These are phyloP conservation scores for Mormyrops boulengeri DNA, from an alignment of 2,797 vertebrate species.

Conservation along the genomic window DNA sequence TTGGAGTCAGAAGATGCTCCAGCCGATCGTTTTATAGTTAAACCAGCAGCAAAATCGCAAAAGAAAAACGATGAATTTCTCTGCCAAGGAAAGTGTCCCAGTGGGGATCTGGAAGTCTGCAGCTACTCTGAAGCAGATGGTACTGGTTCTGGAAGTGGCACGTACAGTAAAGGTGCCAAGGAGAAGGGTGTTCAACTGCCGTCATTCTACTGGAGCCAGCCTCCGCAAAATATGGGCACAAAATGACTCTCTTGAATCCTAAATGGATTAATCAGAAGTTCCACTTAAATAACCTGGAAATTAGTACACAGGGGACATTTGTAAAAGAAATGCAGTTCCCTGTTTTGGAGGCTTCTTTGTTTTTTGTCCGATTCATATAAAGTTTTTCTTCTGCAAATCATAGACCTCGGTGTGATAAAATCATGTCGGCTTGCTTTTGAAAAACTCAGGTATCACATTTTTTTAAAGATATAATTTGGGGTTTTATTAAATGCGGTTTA, in stretches of 20 bases:
- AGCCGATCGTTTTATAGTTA: not conserved
- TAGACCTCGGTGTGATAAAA: not conserved
- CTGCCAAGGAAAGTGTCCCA: not conserved
- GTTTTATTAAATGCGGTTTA: not conserved
- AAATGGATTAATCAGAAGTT: not conserved
- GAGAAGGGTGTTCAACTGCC: not conserved
- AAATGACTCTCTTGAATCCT: not conserved
- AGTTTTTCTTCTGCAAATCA: not conserved
- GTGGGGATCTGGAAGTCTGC: not conserved
- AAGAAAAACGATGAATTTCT: not conserved
- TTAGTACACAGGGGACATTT: not conserved
- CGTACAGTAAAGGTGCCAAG: not conserved
- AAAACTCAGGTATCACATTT: not conserved
- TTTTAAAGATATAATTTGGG: no score
- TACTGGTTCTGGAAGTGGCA: not conserved
- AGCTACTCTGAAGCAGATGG: constrained; percentile 13
- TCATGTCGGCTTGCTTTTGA: not conserved
- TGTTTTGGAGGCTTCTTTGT: not conserved
- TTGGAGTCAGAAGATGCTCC: not conserved
- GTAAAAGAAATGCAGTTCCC: not conserved
- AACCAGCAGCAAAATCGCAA: not conserved
- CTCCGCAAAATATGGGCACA: constrained; percentile 13
- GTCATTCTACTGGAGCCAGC: not conserved
- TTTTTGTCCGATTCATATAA: not conserved
- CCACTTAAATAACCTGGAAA: not conserved